phyloP scores from a whole-genome alignment of 2,113 vertebrate species.

The Cyphomyrus discorhynchus region DNA sequence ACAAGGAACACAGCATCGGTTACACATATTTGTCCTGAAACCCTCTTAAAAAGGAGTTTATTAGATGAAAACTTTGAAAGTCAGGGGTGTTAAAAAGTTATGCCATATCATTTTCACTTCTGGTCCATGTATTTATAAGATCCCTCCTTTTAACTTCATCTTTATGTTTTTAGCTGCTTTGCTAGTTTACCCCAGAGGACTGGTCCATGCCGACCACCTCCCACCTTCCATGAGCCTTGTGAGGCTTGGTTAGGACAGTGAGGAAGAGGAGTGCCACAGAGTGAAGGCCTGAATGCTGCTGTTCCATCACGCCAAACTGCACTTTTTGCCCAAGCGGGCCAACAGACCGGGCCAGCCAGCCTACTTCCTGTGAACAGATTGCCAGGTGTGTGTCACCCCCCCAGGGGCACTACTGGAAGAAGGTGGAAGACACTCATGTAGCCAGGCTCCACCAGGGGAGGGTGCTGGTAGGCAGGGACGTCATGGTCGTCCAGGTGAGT shows the following conservation, averaged over 20 bases:
- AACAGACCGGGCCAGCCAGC: conserved; percentile 59
- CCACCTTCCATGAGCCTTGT: background rate
- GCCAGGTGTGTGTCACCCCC: conserved; percentile 83
- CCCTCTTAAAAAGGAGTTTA: background rate
- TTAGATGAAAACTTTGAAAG: background rate
- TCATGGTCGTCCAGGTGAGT: conserved; percentile 79
- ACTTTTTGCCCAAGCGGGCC: conserved; percentile 74
- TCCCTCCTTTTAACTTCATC: background rate
- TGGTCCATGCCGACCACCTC: background rate
- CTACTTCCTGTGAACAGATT: conserved; percentile 80
- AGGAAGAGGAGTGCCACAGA: conserved; percentile 71
- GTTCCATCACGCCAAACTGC: conserved; percentile 77
- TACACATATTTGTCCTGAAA: background rate
- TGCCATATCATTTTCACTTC: background rate
- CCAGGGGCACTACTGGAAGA: conserved; percentile 79
- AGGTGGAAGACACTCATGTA: conserved; percentile 69
- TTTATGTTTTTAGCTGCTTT: background rate
- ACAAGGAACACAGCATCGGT: background rate
- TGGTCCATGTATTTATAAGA: background rate
- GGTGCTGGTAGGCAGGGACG: conserved; percentile 75
- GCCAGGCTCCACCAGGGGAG: conserved; percentile 65
- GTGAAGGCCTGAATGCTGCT: conserved; percentile 81
- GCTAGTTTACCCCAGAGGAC: background rate
- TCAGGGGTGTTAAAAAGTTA: background rate
- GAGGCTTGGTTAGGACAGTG: conserved; percentile 69